Evolutionary conservation across 2,888 invertebrate species (phyloP).

Genomic region (Leptarthrus brevirostris): DNA sequence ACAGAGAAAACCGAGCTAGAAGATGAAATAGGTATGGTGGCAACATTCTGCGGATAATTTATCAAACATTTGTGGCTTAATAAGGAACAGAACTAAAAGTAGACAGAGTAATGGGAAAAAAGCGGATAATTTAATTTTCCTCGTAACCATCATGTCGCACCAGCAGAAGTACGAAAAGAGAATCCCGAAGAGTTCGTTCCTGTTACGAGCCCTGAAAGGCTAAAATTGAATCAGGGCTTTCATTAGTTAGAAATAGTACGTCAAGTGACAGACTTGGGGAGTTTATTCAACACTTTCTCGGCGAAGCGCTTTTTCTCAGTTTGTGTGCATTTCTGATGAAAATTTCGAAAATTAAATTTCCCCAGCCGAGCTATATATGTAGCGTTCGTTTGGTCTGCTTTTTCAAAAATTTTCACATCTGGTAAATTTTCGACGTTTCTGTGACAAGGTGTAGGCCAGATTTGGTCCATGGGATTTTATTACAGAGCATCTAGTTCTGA

Average conservation of each 20-base stretch:
- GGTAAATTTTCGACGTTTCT: not conserved
- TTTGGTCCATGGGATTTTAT: too few relatives aligned
- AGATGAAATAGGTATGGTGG: too few relatives aligned
- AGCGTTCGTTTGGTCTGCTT: not conserved
- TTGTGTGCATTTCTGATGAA: slow-evolving; percentile 29
- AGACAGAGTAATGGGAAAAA: not conserved
- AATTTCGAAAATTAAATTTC: slow-evolving; percentile 31
- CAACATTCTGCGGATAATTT: slow-evolving; percentile 22
- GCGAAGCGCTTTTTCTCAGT: slow-evolving; percentile 4
- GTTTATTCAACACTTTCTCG: slow-evolving; percentile 32
- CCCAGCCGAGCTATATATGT: too few relatives aligned
- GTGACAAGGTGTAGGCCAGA: too few relatives aligned
- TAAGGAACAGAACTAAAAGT: not conserved
- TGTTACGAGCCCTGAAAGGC: slow-evolving; percentile 2
- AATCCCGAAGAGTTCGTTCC: not conserved
- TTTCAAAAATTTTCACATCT: slow-evolving; percentile 18
- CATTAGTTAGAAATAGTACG: slow-evolving; percentile 1
- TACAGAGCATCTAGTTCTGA: not conserved
- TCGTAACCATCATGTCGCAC: not conserved
- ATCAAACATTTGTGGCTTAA: slow-evolving; percentile 11
- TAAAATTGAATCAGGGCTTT: slow-evolving; percentile 27
- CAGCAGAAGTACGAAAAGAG: not conserved
- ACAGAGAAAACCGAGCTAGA: too few relatives aligned
- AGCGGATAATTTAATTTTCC: slow-evolving; percentile 17
- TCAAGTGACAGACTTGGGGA: not conserved